Evolutionary conservation across 2,797 vertebrate species (phyloP), one percentile per base, ranked within the genome.

Genomic region (Pantherophis vulpinus): DNA sequence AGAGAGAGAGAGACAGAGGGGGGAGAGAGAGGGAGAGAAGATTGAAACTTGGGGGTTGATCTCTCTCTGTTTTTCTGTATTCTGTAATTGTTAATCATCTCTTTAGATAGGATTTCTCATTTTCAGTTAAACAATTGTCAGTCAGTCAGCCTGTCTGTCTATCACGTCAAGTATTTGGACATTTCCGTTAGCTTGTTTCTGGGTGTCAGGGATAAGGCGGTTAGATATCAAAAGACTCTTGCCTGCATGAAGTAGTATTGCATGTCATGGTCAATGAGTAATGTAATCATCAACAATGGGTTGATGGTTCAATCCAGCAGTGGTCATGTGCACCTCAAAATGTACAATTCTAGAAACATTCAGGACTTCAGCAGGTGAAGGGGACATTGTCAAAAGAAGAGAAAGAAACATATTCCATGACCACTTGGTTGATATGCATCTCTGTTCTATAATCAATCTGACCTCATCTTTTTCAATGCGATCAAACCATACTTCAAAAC

Each of bases 391-490:
- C 20, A 70, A 42, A 74, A 74, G 29, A 5, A 54, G 63, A 11
- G 1, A 54, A 8, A 23, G 29, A 66, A 88, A 1, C 2, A 8
- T 37, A 59, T 6, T 47, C 42, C 13, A 63, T 18, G 27, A 42
- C 55, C 56, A 20, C 10, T 2, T 87, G 54, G 5, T 47, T 47
- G 20, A 47, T 25, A 83, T 83, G 37, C 12, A 27, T 13, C 12
- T 9, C 13, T 9, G 0, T 0, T 86, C 4, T 42, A 47, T 47
- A 51, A 32, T 0, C 23, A 47, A 2, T 8, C 86, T 89, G n/a
- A 9, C 47, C 55, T 87, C 0, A 1, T 12, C 42, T 58, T 94
- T n/a, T 1, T 1, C 37, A 47, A 1, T 74, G 1, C 56, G 23
- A 16, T 74, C 13, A 74, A 55, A 74, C 66, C 5, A 14, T 47